Evolutionary conservation across 2,888 invertebrate species (phyloP), one percentile per base, ranked within the genome.

Genomic region (Synergus japonicus): DNA sequence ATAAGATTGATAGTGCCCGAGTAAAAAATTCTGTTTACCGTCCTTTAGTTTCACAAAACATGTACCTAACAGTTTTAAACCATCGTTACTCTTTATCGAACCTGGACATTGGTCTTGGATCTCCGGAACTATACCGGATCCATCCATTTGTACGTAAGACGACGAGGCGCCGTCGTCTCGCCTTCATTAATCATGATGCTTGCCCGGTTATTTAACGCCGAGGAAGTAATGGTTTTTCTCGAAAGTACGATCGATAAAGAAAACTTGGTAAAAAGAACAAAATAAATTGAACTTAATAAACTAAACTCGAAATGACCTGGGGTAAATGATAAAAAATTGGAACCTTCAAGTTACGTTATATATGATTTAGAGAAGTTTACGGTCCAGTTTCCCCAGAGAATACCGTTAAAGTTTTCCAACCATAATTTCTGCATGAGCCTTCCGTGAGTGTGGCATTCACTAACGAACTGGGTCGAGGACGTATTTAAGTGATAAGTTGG

Each of bases 181-280:
- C 43, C 66, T 66, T 66, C 43, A 43, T 66, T 66, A 66, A 66
- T 66, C 66, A 66, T 66, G 66, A 15, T 41, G 66, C 66, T 43
- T 43, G 4, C 12, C 41, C 66, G 18, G 44, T 66, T 66, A 65
- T 66, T 66, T 66, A 18, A 66, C 43, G 44, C 66, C 9, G 15
- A 65, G 65, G n/a, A 37, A 65, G 65, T 41, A 65, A 43, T 66
- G 9, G 29, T 29, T 22, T 18, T 43, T 5, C 41, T 66, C 12
- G 12, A 66, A 43, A 43, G 18, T 43, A 43, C 3, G 4, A n/a
- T 66, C 43, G 66, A 66, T 66, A 66, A 66, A 66, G 43, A 8
- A 10, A 66, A 44, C 66, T 66, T 7, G 10, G 22, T 44, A 12
- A 66, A 66, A 41, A 44, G 18, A 66, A 69, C 67, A 29, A 8